Conservation (phyloP, 2,113 vertebrate genomes). For the Phylloscopus whistleri region DNA sequence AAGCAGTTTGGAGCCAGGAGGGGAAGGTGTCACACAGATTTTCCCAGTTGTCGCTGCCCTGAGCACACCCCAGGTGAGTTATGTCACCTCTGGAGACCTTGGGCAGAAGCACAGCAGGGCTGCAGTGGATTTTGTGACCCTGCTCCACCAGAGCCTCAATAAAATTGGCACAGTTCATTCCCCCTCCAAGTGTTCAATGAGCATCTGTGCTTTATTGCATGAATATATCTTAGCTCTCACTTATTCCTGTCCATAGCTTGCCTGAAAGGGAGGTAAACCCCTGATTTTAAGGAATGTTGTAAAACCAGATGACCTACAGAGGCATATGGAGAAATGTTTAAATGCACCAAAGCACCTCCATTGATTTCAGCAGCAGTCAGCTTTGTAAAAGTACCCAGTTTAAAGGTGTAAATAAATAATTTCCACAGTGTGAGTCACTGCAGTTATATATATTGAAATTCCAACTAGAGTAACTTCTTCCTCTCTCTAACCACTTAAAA, state of each 20-base stretch:
- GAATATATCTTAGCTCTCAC: background rate
- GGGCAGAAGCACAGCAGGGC: background rate
- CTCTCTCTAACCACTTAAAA: background rate
- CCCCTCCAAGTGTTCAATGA: background rate
- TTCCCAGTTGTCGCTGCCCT: background rate
- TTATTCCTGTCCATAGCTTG: background rate
- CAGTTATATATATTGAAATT: background rate
- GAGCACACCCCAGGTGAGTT: background rate
- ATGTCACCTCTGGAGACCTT: background rate
- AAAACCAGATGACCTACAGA: background rate
- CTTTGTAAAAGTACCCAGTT: background rate
- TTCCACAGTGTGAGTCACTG: background rate
- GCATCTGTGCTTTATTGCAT: background rate
- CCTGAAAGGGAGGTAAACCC: background rate
- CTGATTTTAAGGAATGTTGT: background rate
- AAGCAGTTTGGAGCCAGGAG: background rate
- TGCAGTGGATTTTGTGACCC: background rate
- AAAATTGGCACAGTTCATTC: fast-evolving
- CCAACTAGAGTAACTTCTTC: background rate
- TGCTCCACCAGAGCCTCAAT: background rate
- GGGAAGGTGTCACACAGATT: background rate
- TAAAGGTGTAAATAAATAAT: constrained; percentile 12
- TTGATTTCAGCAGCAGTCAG: background rate
- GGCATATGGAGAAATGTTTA: background rate
- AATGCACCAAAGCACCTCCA: background rate